Evolutionary conservation across 2,113 vertebrate species (phyloP), one percentile per base, ranked within the genome.

Genomic region (Pedetes capensis): DNA sequence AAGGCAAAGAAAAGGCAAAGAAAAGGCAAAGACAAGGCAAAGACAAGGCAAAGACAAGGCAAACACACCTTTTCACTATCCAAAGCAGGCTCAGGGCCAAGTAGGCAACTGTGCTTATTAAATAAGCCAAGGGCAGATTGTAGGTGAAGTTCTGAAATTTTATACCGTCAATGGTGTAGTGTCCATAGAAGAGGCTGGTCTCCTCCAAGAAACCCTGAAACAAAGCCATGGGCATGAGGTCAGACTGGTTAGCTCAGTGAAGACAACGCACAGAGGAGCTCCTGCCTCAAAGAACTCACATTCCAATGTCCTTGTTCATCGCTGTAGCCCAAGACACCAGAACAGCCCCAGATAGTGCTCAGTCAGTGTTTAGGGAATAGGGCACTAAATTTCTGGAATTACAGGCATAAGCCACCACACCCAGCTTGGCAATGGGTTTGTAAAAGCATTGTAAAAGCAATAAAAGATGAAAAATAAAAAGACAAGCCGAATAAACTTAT

Each of bases 121-220:
- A 97, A 97, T 99, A 99, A 0, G 99, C 99, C 1, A 99, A 98
- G 0, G 99, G 99, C 39, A 99, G 84, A 76, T 99, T 99, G 95
- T 99, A 99, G 0, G 90, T 98, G 89, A 96, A 49, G 29, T 57
- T 49, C 63, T 98, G 78, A 51, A 99, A 97, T 80, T 97, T 90
- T 5, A 98, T 96, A 37, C 95, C 86, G 51, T 99, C 98, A 83
- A 98, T 95, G 59, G 97, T 98, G 94, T 99, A 99, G 97, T 99
- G 99, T 89, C 99, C 99, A 61, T 99, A 99, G 97, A 99, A 99
- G n/a, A 99, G 98, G 96, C 97, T 98, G 4, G 99, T 99, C 89
- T 98, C 97, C 94, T 99, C 99, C 97, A 99, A 98, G 91, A 99
- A 99, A 25, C 99, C 99, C 99, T 99, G 97, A 32, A 94, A 97